Conservation (phyloP, 2,113 vertebrate species). For the Saccopteryx leptura region DNA sequence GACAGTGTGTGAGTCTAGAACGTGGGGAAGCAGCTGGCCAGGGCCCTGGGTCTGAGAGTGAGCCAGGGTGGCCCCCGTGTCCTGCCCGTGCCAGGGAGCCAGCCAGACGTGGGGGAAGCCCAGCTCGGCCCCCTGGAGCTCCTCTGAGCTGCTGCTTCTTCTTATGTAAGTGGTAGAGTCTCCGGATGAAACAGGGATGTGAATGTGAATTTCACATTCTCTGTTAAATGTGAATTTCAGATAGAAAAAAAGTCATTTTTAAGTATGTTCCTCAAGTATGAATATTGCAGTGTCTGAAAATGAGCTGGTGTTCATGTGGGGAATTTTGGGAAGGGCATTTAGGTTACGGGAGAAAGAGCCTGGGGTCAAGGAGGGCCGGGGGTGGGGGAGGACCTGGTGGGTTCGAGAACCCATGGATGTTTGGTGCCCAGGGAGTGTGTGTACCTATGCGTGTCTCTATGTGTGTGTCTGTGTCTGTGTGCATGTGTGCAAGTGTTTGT, state of each 20-base stretch:
- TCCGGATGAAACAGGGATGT: neutral
- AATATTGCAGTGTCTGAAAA: neutral
- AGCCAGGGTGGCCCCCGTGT: accelerated
- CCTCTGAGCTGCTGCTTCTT: accelerated
- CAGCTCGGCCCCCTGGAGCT: accelerated
- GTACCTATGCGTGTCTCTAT: neutral
- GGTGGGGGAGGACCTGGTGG: neutral
- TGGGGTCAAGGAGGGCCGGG: too few relatives aligned
- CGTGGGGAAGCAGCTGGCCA: neutral
- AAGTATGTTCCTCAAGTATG: neutral
- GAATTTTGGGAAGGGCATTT: accelerated
- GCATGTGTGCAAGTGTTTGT: accelerated
- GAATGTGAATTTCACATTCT: too few relatives aligned
- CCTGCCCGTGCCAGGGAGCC: accelerated
- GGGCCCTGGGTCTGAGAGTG: neutral
- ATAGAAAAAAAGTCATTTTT: neutral
- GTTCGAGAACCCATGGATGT: neutral
- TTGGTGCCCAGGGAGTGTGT: neutral
- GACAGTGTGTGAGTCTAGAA: neutral
- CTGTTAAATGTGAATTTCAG: neutral
- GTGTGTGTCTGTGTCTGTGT: neutral
- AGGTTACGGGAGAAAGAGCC: neutral
- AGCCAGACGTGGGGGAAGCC: accelerated
- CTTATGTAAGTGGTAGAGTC: too few relatives aligned
- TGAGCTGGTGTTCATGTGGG: neutral